Base-by-base conservation (phyloP, 1,140 invertebrate genomes). In the Drosophila kikkawai region DNA sequence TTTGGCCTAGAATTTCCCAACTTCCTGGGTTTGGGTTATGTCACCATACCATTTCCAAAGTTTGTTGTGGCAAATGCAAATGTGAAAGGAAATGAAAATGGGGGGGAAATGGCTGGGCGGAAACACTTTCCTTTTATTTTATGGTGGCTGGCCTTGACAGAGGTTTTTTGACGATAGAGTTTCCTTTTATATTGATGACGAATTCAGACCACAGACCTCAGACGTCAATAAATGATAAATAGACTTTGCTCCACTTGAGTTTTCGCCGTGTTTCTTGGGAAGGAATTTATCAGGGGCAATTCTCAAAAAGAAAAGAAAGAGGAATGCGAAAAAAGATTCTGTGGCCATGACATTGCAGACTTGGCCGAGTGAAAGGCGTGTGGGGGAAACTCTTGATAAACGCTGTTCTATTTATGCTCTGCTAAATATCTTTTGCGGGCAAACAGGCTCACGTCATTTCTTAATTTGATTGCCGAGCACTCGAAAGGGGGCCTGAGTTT, bases 381-480 rank as follows among this genome's bases (percentile, higher is more conserved):
- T 57, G 65, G 36, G 36, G 34, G 29, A 34, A n/a, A n/a, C 57
- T 65, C 63, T 66, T 56, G 55, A 71, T 64, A 48, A 78, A 47
- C 41, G 57, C 51, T 51, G 50, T 64, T 69, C 65, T 75, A 63
- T 61, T 79, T 64, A 71, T 65, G 48, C 32, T 39, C 50, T 37
- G 51, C 37, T 32, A 71, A 71, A 73, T 75, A 48, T 76, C 74
- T 75, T 45, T 26, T 44, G 29, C 53, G 26, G 53, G 51, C 39
- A 51, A 51, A 34, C 50, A 41, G 50, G n/a, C 41, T 60, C 66
- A 86, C 83, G 84, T 86, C 84, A 88, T 86, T 77, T 76, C 82
- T 79, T 75, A 83, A 86, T 80, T 87, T 76, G 66, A 73, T 66
- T 61, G 83, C 34, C 71, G 51, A 19, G 36, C 51, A 71, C 65